Base-by-base conservation (phyloP, 2,888 invertebrate species). In the Cloeon dipterum region DNA sequence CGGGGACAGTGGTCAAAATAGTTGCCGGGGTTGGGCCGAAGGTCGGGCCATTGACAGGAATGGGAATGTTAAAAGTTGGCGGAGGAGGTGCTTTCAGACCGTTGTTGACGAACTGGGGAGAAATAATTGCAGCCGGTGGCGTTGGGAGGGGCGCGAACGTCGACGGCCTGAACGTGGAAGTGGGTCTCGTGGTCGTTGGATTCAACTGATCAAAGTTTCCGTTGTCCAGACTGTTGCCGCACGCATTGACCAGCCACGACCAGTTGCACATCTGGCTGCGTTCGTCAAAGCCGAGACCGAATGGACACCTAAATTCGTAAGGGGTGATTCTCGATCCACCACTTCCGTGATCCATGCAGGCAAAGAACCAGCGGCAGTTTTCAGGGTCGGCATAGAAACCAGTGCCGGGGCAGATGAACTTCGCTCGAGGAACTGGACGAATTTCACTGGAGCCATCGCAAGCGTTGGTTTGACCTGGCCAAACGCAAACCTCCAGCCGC, bases 351-450 rank as follows among this genome's bases (percentile, higher is more conserved):
- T 77, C 75, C 39, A 74, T 57, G 49, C 81, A 81, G 18, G 79
- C 78, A 55, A 77, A 79, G 65, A 81, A 81, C 76, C 77, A 79
- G 39, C 78, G 67, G 45, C 79, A 79, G 56, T 81, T 78, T 52
- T 75, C 74, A 0, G 77, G 77, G 53, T 81, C 79, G 0, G 73
- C 75, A 50, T 74, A 79, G 52, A 76, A 81, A 40, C 79, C 79
- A 68, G 46, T 63, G 34, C 62, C 58, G 1, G 75, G 73, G 49
- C 81, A 81, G 21, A 65, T 55, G 53, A 76, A 79, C 46, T 74
- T 63, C 2, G 65, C 62, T 37, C 58, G 55, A 0, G 76, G 70
- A 1, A 76, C 74, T 0, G 79, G 77, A 0, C 75, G 74, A 23
- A 81, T 77, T 59, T 81, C 79, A 21, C 75, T 75, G 36, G 56